These are phyloP conservation scores for Lepidocyrtoides sp. DNA, from an alignment of 2,888 invertebrate genomes.

Conservation along the genomic window DNA sequence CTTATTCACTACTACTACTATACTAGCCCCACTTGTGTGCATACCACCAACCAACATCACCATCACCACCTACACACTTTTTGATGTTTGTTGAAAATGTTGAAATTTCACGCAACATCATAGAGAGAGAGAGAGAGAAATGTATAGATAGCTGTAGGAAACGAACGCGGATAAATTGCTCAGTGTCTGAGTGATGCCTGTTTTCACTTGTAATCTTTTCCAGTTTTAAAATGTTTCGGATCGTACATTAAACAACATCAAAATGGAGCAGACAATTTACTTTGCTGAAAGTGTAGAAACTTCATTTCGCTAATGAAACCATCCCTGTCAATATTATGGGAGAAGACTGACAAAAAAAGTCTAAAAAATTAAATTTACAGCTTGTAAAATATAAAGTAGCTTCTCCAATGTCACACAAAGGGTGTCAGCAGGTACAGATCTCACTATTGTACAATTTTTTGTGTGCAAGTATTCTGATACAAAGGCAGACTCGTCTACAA, in stretches of 20 bases:
- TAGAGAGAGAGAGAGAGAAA: too few species aligned
- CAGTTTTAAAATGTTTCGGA: not conserved
- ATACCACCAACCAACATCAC: constrained; percentile 2
- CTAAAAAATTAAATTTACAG: not conserved
- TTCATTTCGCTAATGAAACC: not conserved
- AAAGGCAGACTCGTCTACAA: not conserved
- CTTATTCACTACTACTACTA: not conserved
- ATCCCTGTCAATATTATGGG: constrained; percentile 28
- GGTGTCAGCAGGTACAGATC: not conserved
- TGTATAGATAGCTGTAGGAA: too few species aligned
- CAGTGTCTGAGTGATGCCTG: not conserved
- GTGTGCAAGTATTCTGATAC: not conserved
- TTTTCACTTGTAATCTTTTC: not conserved
- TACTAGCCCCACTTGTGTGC: not conserved
- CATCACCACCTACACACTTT: not conserved
- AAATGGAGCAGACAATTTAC: not conserved
- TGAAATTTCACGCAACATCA: not conserved
- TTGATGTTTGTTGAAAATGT: not conserved
- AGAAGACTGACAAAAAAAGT: not conserved
- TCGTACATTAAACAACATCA: not conserved
- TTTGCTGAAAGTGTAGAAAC: not conserved
- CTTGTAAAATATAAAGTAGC: not conserved
- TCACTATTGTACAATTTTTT: too few species aligned
- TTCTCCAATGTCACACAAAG: constrained; percentile 1
- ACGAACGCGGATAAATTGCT: not conserved